Evolutionary conservation across 2,888 invertebrate species (phyloP), one percentile per base, ranked within the genome.

Genomic region (Axea sp.): DNA sequence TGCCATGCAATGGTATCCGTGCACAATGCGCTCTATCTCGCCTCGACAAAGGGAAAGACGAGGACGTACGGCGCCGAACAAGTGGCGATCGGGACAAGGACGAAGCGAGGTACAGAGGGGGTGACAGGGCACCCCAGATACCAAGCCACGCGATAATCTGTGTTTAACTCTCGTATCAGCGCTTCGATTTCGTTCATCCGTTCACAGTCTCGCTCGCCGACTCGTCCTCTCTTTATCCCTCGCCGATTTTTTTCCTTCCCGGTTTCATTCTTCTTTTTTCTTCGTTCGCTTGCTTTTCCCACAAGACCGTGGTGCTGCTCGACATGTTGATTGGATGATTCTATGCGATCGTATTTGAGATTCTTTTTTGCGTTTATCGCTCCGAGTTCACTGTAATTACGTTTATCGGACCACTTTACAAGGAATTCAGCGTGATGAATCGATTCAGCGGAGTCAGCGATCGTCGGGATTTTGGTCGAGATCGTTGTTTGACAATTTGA

Each of bases 111-210:
- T 43, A 68, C 57, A 55, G 62, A 68, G 69, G 73, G 75, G 72
- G 74, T 74, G 75, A 75, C 72, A 76, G 68, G 39, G 69, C 75
- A 74, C 76, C 77, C 74, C 59, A 76, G 76, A 76, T 78, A 74
- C 68, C 74, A 71, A 73, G 72, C 77, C 75, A 71, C 73, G 73
- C 76, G 72, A 74, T 76, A 73, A 76, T 76, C 75, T 73, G 67
- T 45, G 69, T 68, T 75, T 69, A 76, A 75, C 76, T 77, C 76
- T 65, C 71, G 71, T 75, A 73, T 77, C 69, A 69, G 69, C 67
- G 73, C 72, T 71, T 67, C 65, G 64, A 65, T 68, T 74, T 59
- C 57, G 68, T 55, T 65, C 73, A 64, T 74, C 62, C 73, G 73
- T 76, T 71, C 67, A 67, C 68, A 31, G 60, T 45, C 45, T 53